phyloP scores from a whole-genome alignment of 2,888 invertebrate genomes.

The Melieria picta region DNA sequence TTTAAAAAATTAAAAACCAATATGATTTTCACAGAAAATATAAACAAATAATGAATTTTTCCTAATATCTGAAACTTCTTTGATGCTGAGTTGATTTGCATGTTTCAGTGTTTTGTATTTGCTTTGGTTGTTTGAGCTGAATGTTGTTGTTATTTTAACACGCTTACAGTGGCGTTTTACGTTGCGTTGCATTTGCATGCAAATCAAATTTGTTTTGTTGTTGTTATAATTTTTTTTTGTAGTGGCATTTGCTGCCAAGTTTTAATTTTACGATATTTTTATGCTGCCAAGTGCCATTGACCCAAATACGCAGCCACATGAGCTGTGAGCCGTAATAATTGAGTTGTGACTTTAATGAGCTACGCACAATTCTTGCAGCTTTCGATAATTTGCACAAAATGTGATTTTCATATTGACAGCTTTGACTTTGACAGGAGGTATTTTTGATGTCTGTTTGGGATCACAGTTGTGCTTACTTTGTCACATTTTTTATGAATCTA shows the following conservation, averaged over 20 bases:
- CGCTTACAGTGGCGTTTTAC: background rate
- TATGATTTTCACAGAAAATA: no score
- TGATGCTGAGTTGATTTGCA: background rate
- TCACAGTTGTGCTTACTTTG: no score
- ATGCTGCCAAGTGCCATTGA: slow-evolving; percentile 27
- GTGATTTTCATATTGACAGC: no score
- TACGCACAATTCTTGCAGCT: no score
- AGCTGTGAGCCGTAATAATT: background rate
- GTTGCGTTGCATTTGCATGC: background rate
- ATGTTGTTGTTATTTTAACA: background rate
- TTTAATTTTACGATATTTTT: slow-evolving; percentile 21
- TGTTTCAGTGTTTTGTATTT: background rate
- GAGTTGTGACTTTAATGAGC: background rate
- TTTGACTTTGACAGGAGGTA: no score
- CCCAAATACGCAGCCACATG: slow-evolving; percentile 1
- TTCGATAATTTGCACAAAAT: no score
- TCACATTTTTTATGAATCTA: no score
- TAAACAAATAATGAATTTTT: background rate
- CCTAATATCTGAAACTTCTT: background rate
- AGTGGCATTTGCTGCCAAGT: slow-evolving; percentile 13
- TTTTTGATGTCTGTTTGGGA: no score
- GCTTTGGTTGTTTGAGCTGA: background rate
- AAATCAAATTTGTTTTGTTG: background rate
- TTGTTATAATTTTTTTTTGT: background rate
- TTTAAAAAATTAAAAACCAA: no score